Conservation (phyloP, 2,888 invertebrate genomes). For the Rutpela maculata region DNA sequence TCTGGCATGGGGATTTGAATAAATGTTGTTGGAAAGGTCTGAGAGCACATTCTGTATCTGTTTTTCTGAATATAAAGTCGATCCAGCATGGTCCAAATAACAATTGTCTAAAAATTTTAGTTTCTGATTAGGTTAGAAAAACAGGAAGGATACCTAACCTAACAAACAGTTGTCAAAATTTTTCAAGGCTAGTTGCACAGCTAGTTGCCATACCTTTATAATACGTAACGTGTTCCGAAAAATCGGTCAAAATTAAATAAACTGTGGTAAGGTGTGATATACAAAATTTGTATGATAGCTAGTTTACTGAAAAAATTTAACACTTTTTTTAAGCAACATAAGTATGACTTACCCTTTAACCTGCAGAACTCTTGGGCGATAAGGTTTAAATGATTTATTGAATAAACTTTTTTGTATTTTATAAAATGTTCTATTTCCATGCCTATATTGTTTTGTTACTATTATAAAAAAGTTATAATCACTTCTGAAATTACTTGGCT, state of each 20-base stretch:
- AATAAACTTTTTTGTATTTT: constrained; percentile 53
- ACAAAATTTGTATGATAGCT: too few relatives aligned
- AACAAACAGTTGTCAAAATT: neutral
- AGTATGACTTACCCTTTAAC: constrained; percentile 58
- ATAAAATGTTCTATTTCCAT: constrained; percentile 45
- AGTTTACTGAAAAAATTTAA: neutral
- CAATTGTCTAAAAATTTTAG: constrained; percentile 77
- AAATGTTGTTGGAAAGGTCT: constrained; percentile 83
- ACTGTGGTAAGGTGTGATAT: too few relatives aligned
- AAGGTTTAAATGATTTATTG: constrained; percentile 56
- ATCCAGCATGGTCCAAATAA: constrained; percentile 94
- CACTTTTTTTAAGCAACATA: too few relatives aligned
- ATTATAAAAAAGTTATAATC: neutral
- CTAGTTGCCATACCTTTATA: too few relatives aligned
- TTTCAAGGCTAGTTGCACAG: neutral
- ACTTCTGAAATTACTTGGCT: neutral
- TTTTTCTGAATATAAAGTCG: constrained; percentile 86
- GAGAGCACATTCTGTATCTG: constrained; percentile 81
- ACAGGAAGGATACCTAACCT: neutral
- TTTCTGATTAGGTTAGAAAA: neutral
- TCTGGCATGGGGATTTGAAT: constrained; percentile 92
- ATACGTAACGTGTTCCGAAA: too few relatives aligned
- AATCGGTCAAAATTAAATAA: too few relatives aligned
- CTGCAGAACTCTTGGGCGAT: constrained; percentile 63
- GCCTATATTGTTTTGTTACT: neutral